Evolutionary conservation across 2,113 vertebrate species (phyloP).

Genomic region (Catharus bicknelli): DNA sequence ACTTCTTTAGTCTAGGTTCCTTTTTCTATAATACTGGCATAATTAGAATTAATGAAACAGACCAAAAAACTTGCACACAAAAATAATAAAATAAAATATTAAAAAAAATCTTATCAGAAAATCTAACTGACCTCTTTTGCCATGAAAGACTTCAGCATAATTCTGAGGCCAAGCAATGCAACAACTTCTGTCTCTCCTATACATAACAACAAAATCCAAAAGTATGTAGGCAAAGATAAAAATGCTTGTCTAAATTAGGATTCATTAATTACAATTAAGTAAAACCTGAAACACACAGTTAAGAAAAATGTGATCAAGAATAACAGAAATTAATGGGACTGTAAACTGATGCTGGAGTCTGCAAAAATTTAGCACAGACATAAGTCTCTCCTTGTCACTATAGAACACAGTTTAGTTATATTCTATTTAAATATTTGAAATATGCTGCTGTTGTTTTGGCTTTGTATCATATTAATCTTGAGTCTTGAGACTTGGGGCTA

Average conservation of each 20-base stretch:
- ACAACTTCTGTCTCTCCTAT: neutral
- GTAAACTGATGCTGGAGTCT: neutral
- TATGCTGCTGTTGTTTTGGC: neutral
- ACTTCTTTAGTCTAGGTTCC: neutral
- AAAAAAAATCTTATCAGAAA: neutral
- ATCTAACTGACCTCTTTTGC: neutral
- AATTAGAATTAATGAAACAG: neutral
- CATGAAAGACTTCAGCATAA: neutral
- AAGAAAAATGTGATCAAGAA: neutral
- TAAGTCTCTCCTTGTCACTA: neutral
- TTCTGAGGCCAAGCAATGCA: neutral
- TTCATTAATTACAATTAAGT: neutral
- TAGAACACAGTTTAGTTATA: neutral
- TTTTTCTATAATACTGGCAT: neutral
- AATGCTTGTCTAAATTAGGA: neutral
- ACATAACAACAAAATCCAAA: neutral
- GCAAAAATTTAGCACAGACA: neutral
- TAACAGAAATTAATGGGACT: neutral
- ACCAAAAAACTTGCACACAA: accelerated
- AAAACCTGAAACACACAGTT: neutral
- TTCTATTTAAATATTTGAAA: neutral
- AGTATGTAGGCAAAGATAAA: neutral
- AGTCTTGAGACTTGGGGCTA: neutral
- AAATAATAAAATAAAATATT: neutral
- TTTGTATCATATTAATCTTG: neutral